Percentiles rank a stretch among this genome's conserved stretches.
Conservation (phyloP, 1,140 invertebrate genomes). For the Batillaria attramentaria region DNA sequence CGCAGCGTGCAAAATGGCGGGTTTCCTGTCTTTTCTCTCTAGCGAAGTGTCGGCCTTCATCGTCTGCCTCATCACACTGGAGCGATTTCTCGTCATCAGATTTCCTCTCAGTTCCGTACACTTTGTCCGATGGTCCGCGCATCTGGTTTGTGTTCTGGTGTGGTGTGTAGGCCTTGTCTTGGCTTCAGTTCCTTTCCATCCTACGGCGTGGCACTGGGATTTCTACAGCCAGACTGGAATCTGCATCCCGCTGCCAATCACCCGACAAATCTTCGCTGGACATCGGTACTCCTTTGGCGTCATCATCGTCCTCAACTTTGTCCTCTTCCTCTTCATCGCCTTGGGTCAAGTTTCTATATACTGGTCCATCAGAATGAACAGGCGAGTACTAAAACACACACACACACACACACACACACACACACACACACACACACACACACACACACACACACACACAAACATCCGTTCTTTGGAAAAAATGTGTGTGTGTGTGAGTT, state of each 20-base stretch:
- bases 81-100: conserved; percentile 53
- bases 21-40: conserved; percentile 55
- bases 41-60: conserved; percentile 56
- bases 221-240: conserved; percentile 49
- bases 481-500: too few species aligned
- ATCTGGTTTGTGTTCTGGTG: conserved; percentile 3
- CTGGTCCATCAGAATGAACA: too few species aligned
- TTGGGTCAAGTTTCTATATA: conserved; percentile 44
- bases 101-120: conserved; percentile 51
- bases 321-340: conserved; percentile 41
- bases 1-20: conserved; percentile 48
- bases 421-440: too few species aligned
- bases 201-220: conserved; percentile 26
- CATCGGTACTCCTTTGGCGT: conserved; percentile 43
- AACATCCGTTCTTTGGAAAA: too few species aligned
- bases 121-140: conserved; percentile 28
- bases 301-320: conserved; percentile 48
- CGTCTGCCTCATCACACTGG: conserved; percentile 48
- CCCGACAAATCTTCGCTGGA: conserved; percentile 24
- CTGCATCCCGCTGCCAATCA: conserved; percentile 47
- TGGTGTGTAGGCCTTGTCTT: conserved; percentile 38
- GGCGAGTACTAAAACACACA: too few species aligned
- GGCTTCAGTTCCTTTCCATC: conserved; percentile 33
- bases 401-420: too few species aligned
- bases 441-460: too few species aligned